These are phyloP conservation scores for Ibidorhyncha struthersii DNA, from an alignment of 2,113 vertebrate species.

Conservation along the genomic window DNA sequence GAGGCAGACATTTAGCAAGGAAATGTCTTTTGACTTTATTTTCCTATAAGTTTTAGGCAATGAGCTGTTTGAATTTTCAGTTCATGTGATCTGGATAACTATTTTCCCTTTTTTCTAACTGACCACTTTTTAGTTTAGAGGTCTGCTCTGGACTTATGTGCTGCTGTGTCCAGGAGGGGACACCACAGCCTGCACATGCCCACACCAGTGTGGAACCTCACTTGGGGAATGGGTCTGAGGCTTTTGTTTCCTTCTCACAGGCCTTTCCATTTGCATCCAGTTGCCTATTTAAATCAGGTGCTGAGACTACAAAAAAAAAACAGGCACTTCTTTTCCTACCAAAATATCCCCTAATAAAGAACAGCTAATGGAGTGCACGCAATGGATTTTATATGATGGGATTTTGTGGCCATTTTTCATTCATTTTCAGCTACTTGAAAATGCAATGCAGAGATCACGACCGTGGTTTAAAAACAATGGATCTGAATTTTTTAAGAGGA, in stretches of 20 bases:
- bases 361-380: neutral
- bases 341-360: neutral
- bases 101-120: neutral
- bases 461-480: neutral
- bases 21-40: neutral
- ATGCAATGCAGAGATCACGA: neutral
- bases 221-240: fast-evolving
- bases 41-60: neutral
- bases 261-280: neutral
- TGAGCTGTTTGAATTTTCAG: neutral
- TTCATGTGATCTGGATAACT: neutral
- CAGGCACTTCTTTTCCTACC: neutral
- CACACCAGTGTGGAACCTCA: neutral
- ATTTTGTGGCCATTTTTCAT: neutral
- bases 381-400: neutral
- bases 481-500: neutral
- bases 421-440: neutral
- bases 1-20: neutral
- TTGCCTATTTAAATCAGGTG: neutral
- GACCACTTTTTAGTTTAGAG: neutral
- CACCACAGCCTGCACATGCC: neutral
- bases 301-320: neutral
- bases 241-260: neutral
- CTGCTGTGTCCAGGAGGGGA: neutral
- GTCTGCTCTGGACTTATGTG: neutral